Evolutionary conservation across 2,113 vertebrate genomes (phyloP).

Genomic region (Centropus unirufus): DNA sequence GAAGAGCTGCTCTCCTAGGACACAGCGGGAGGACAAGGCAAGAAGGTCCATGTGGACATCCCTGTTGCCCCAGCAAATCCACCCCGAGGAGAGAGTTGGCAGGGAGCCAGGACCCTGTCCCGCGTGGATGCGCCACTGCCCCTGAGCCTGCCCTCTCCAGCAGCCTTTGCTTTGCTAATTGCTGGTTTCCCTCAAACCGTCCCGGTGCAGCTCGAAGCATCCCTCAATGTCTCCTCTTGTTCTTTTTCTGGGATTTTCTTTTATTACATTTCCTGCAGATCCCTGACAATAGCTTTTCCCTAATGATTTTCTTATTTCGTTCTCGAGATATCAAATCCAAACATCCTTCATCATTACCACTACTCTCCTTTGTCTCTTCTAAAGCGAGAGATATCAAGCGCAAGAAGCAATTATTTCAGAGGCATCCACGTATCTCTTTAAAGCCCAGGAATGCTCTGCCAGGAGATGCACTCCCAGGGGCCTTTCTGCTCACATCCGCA

Average conservation of each 20-base stretch:
- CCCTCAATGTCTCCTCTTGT: neutral
- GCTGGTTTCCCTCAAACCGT: neutral
- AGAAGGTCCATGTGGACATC: neutral
- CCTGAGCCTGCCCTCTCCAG: neutral
- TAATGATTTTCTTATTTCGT: neutral
- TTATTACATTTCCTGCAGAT: neutral
- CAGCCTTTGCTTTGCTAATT: neutral
- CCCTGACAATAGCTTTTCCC: neutral
- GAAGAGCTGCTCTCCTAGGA: neutral
- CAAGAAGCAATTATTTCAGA: neutral
- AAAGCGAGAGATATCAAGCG: neutral
- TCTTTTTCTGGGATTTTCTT: neutral
- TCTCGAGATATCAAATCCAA: neutral
- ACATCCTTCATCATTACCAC: neutral
- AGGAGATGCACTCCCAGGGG: neutral
- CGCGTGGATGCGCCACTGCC: rapidly evolving
- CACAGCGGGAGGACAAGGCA: rapidly evolving
- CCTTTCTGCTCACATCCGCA: neutral
- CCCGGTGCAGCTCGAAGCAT: neutral
- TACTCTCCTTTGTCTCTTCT: neutral
- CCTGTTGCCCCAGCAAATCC: rapidly evolving
- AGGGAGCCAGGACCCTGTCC: neutral
- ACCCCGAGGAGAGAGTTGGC: neutral
- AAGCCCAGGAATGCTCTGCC: neutral
- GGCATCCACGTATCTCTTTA: neutral